phyloP scores from a whole-genome alignment of 2,888 invertebrate species.

The Cephus sareptanus region DNA sequence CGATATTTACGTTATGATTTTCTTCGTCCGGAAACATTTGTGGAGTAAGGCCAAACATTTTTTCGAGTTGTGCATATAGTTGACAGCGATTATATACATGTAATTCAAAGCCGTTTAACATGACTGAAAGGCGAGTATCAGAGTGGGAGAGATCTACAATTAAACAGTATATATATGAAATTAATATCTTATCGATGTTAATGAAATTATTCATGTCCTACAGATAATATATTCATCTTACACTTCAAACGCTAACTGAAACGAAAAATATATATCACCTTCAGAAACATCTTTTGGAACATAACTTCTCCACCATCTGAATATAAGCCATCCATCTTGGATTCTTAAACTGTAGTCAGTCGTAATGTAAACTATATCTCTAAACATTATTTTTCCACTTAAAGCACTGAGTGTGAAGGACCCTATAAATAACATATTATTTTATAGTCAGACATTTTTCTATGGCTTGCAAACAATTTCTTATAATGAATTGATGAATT shows the following conservation, averaged over 20 bases:
- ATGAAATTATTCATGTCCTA: neutral
- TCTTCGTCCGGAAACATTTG: slow-evolving; percentile 77
- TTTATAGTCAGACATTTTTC: neutral
- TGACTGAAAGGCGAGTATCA: slow-evolving; percentile 89
- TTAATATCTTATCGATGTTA: neutral
- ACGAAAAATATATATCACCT: slow-evolving; percentile 70
- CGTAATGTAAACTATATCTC: slow-evolving; percentile 93
- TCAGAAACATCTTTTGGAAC: slow-evolving; percentile 95
- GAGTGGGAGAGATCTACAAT: slow-evolving; percentile 91
- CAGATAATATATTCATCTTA: neutral
- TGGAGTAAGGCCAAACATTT: slow-evolving; percentile 86
- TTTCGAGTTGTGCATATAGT: slow-evolving; percentile 87
- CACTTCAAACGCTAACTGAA: neutral
- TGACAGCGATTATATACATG: slow-evolving; percentile 95
- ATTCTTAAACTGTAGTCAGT: slow-evolving; percentile 93
- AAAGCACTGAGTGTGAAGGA: slow-evolving; percentile 95
- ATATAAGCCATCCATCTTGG: slow-evolving; percentile 97
- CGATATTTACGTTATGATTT: slow-evolving; percentile 55
- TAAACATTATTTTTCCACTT: slow-evolving; percentile 98
- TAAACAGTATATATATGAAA: slow-evolving; percentile 5
- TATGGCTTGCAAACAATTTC: neutral
- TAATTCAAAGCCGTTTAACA: slow-evolving; percentile 93
- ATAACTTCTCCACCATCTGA: slow-evolving; percentile 97
- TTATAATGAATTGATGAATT: neutral
- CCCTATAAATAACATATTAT: slow-evolving; percentile 71